These are phyloP conservation scores for Nasonovia ribisnigri DNA, from an alignment of 2,888 invertebrate genomes.

Conservation along the genomic window DNA sequence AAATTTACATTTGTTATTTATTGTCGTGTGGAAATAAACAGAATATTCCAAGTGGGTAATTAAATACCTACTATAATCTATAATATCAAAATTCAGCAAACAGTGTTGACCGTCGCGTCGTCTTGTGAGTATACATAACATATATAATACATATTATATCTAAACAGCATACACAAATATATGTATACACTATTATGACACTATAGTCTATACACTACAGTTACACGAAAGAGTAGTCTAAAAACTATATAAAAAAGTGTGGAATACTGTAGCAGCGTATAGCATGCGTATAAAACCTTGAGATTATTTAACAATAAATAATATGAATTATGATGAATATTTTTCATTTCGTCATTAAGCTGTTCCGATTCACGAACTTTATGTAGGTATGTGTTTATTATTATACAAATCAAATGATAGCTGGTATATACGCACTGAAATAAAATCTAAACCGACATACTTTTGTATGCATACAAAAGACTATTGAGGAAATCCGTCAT, in stretches of 20 bases:
- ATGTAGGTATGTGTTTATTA: not conserved
- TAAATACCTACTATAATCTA: not conserved
- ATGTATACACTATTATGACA: not conserved
- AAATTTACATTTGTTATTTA: constrained; percentile 35
- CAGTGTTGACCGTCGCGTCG: too few relatives aligned
- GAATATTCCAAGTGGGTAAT: constrained; percentile 9
- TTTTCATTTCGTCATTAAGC: constrained; percentile 35
- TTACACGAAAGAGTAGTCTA: not conserved
- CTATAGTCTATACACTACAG: not conserved
- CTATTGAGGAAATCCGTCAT: constrained; percentile 38
- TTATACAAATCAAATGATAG: not conserved
- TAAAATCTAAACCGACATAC: constrained; percentile 47
- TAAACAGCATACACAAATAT: not conserved
- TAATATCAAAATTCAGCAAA: constrained; percentile 14
- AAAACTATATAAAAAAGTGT: not conserved
- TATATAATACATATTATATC: not conserved
- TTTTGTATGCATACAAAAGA: constrained; percentile 13
- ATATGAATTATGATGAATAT: not conserved
- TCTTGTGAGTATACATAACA: constrained; percentile 26
- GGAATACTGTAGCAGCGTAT: not conserved
- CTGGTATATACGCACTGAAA: not conserved
- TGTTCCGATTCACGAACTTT: constrained; percentile 58
- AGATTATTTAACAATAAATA: constrained; percentile 43
- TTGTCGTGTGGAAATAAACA: constrained; percentile 28
- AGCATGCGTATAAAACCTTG: constrained; percentile 31